A percentile compares a stretch with the other conserved stretches of the same genome.
Conservation (phyloP, 2,888 invertebrate genomes). For the Dolichopus griseipennis region DNA sequence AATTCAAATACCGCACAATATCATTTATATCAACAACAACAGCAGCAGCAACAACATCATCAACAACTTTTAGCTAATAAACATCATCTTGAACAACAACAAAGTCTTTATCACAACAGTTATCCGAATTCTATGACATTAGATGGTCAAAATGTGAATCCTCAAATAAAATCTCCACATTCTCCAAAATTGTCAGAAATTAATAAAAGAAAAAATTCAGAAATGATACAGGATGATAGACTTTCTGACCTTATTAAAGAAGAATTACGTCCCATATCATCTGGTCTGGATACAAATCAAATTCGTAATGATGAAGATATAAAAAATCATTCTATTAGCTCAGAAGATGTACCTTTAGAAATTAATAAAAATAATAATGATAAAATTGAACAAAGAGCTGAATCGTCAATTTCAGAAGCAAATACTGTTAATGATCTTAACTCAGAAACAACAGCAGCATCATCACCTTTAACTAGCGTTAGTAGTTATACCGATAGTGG, state of each 20-base stretch:
- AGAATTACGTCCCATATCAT: not conserved
- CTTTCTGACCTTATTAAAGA: not conserved
- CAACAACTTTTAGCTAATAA: not conserved
- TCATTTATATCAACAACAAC: not conserved
- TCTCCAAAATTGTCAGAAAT: not conserved
- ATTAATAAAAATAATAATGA: not conserved
- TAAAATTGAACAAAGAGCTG: slow-evolving; percentile 1
- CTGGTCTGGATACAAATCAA: not conserved
- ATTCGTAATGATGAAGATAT: not conserved
- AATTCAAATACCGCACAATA: not conserved
- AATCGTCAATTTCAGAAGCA: not conserved
- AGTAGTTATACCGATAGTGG: slow-evolving; percentile 5
- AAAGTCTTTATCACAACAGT: not conserved
- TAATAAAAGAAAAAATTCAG: not conserved
- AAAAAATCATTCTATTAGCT: not conserved
- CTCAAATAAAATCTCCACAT: not conserved
- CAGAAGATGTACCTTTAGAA: slow-evolving; percentile 1
- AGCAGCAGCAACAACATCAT: not conserved
- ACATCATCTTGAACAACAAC: not conserved
- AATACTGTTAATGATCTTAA: not conserved
- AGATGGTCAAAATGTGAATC: too few species aligned
- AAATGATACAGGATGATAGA: not conserved
- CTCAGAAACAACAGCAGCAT: slow-evolving; percentile 1
- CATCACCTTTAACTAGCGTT: slow-evolving; percentile 2
- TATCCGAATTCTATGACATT: not conserved